Base-by-base conservation (phyloP, 2,797 vertebrate genomes). In the Lagodon rhomboides region DNA sequence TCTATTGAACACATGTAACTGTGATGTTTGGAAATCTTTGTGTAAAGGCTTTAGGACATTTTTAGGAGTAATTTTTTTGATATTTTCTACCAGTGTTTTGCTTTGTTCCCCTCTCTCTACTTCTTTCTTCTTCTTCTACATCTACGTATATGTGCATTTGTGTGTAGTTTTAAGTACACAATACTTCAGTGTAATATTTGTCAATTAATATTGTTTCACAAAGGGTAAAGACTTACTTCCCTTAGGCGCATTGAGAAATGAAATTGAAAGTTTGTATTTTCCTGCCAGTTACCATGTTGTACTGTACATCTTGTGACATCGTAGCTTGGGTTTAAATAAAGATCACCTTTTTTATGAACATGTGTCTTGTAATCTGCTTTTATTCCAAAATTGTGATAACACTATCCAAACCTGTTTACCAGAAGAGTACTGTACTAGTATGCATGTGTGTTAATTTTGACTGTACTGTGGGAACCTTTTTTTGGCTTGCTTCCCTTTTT, bases 311-410 rank as follows among this genome's bases (percentile, higher is more conserved):
- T 53, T 89, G 85, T 91, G 80, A 91, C 90, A 86, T 68, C 85
- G 85, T 94, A 90, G 75, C 87, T 82, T 91, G 88, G 89, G 84
- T 93, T 93, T 85, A 92, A 96, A 96, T 96, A 96, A 96, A 96
- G 90, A 89, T 90, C 56, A 80, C 75, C 5, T 56, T 84, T 95
- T 94, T 30, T 12, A 90, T 88, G 90, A 86, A 75, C 51, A 50
- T 68, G 54, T 75, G 4, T 66, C 9, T 10, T 71, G 49, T 73
- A 17, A 50, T 59, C 25, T 54, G 1, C 8, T 27, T 2, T 25
- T 3, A 3, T 23, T 72, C 4, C 22, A 2, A 23, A 1, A 5
- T 30, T 16, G 23, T 2, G 38, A 53, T 59, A 30, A 72, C 64
- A 54, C 16, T 22, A 13, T n/a, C 44, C 1, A 15, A 20, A 68